Evolutionary conservation across 2,113 vertebrate genomes (phyloP), one percentile per base, ranked within the genome.

Genomic region (Podiceps cristatus): DNA sequence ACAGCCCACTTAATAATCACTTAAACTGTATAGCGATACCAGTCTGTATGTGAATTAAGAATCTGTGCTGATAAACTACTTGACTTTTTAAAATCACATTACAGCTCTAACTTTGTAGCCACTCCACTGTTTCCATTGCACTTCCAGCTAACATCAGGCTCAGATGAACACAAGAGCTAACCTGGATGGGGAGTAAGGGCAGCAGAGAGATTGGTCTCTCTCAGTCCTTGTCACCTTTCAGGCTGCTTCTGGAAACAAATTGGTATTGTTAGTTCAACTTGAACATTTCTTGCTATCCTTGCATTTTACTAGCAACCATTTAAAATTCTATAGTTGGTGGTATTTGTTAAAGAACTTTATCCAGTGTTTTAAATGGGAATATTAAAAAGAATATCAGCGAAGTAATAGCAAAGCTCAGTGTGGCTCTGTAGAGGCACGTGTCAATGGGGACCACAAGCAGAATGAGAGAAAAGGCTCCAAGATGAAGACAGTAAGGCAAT

Each of bases 221-320:
- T 68, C 76, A 94, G 73, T 91, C 63, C 91, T 90, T 94, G 89
- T 50, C 95, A 96, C 87, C 59, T 97, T 94, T 71, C 94, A 96
- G 74, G 42, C 63, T 86, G 71, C 56, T 95, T 90, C 91, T 87
- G 71, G 74, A 95, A 96, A 91, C n/a, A 87, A 94, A 87, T 62
- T 42, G 42, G 56, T 44, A 73, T 22, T 40, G 53, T 89, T 91
- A 95, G 69, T 71, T 75, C 89, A 94, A 52, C 33, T 23, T 50
- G 27, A 86, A 89, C 28, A 33, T 62, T 85, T 88, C n/a, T 76
- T 76, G 29, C 50, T 62, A 91, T 73, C 27, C 31, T 66, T 76
- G 22, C 24, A 31, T 72, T 88, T 78, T 71, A 82, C 37, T 52
- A 96, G 58, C 31, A 90, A 31, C 8, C 15, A 73, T 40, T 86